phyloP scores from a whole-genome alignment of 2,797 vertebrate genomes.

The Enteromius afrohamiltoni region DNA sequence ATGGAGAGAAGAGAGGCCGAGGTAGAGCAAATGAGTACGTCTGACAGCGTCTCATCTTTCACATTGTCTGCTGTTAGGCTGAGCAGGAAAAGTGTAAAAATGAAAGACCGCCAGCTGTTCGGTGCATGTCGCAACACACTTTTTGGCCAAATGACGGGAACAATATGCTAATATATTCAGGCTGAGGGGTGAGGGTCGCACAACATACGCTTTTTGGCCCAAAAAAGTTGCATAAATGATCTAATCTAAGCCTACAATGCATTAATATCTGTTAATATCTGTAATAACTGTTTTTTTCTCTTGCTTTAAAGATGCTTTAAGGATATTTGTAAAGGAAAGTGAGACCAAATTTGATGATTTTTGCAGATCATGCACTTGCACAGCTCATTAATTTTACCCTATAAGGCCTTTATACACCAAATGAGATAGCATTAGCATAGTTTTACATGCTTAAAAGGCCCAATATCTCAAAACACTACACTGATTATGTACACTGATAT shows the following conservation, averaged over 20 bases:
- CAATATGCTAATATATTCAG: conserved; percentile 1
- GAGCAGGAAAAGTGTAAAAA: conserved; percentile 4
- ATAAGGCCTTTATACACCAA: not conserved
- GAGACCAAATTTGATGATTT: not conserved
- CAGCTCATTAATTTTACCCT: not conserved
- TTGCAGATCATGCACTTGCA: not conserved
- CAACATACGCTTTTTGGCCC: not conserved
- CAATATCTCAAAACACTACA: conserved; percentile 27
- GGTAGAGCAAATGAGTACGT: conserved; percentile 2
- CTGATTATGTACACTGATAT: no score
- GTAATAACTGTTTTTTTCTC: not conserved
- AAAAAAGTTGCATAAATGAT: no score
- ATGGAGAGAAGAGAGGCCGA: not conserved
- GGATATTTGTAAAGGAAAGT: not conserved
- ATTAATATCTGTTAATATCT: no score
- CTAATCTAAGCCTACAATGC: not conserved
- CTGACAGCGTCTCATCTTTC: not conserved
- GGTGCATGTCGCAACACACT: not conserved
- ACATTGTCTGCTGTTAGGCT: conserved; percentile 1
- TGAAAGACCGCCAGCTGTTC: conserved; percentile 17
- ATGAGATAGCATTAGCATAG: conserved; percentile 1
- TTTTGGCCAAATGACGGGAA: not conserved
- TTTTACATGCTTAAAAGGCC: conserved; percentile 4
- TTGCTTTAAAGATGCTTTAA: not conserved
- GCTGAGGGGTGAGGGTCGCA: not conserved